A percentile compares a stretch with the other conserved stretches of the same genome.
These are phyloP conservation scores for Zonotrichia albicollis DNA, from an alignment of 2,797 vertebrate genomes.

Conservation along the genomic window DNA sequence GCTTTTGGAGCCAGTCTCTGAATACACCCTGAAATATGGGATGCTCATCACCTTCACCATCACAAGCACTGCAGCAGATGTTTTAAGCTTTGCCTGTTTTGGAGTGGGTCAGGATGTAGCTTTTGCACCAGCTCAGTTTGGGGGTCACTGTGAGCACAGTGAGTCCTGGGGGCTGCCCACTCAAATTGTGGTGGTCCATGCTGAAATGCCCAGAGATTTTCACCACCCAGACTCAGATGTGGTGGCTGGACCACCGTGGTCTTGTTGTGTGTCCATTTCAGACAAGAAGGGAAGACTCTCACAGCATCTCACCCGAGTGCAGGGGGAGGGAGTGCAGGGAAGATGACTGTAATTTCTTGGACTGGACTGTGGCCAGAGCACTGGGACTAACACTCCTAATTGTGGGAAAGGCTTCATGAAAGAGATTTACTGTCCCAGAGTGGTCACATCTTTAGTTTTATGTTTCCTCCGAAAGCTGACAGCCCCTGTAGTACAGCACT, in stretches of 20 bases:
- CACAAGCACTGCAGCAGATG: not conserved
- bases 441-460: slow-evolving; percentile 68
- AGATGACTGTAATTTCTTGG: not conserved
- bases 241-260: fast-evolving
- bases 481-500: not conserved
- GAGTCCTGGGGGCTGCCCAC: not conserved
- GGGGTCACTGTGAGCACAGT: fast-evolving
- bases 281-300: not conserved
- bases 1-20: not conserved
- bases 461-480: slow-evolving; percentile 58
- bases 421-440: slow-evolving; percentile 67
- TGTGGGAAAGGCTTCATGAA: slow-evolving; percentile 67
- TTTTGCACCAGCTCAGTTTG: not conserved
- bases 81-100: not conserved
- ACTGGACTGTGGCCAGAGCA: slow-evolving; percentile 43
- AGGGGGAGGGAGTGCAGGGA: not conserved
- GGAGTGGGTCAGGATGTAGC: not conserved
- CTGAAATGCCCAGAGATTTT: not conserved
- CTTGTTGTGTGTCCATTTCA: not conserved
- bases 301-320: not conserved
- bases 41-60: not conserved
- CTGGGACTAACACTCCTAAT: slow-evolving; percentile 53
- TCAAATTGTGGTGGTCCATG: not conserved
- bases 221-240: not conserved
- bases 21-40: not conserved